These are phyloP conservation scores for Ectropis crepuscularia DNA, from an alignment of 2,888 invertebrate species.

Conservation along the genomic window DNA sequence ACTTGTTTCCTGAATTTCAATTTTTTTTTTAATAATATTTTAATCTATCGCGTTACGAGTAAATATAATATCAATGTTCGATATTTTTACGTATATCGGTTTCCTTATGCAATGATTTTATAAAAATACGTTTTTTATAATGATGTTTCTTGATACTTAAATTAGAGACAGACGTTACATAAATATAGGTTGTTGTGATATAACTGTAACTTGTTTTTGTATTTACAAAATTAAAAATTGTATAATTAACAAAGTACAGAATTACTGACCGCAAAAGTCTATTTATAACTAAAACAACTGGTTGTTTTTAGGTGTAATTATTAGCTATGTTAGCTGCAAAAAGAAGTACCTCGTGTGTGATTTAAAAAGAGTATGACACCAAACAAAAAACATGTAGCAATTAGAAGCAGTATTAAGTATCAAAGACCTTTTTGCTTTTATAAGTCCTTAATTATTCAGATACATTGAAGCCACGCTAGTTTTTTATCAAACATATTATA, in stretches of 20 bases:
- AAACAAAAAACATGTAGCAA: constrained; percentile 21
- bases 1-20: constrained; percentile 74
- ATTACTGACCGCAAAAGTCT: background rate
- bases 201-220: constrained; percentile 1
- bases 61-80: constrained; percentile 73
- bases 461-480: constrained; percentile 10
- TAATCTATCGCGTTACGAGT: constrained; percentile 78
- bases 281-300: constrained; percentile 7
- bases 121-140: constrained; percentile 78
- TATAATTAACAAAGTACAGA: background rate
- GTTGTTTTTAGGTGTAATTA: constrained; percentile 2
- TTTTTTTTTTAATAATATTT: constrained; percentile 62
- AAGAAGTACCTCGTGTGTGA: constrained; percentile 8
- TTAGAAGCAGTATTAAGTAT: constrained; percentile 16
- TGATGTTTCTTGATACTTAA: constrained; percentile 56
- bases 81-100: constrained; percentile 82
- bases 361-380: constrained; percentile 23
- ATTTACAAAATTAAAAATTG: constrained; percentile 1
- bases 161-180: constrained; percentile 34
- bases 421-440: constrained; percentile 21
- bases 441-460: constrained; percentile 11
- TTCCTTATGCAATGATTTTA: constrained; percentile 81
- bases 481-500: constrained; percentile 17
- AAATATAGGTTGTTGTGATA: constrained; percentile 34
- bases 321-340: constrained; percentile 12